Evolutionary conservation across 2,113 vertebrate species (phyloP).

Genomic region (Melanerpes aurifrons): DNA sequence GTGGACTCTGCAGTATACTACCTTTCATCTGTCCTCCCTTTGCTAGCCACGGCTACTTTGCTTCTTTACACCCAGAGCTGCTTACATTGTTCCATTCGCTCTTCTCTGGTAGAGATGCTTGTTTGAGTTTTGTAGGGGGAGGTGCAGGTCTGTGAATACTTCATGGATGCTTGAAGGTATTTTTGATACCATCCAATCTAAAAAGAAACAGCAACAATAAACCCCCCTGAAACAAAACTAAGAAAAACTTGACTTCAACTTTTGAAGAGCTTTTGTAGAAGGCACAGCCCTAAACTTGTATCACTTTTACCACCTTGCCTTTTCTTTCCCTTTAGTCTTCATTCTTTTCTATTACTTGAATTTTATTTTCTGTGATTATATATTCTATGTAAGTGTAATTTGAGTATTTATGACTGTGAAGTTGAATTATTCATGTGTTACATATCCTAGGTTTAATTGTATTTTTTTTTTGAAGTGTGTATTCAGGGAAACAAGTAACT

Average conservation of each 20-base stretch:
- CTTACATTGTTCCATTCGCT: not conserved
- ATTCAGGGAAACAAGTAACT: conserved; percentile 80
- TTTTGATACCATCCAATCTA: conserved; percentile 44
- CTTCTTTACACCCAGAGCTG: conserved; percentile 11
- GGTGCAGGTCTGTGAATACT: not conserved
- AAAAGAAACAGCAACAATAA: conserved; percentile 42
- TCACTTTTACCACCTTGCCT: conserved; percentile 81
- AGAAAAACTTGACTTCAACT: conserved; percentile 27
- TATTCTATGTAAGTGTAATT: conserved; percentile 88
- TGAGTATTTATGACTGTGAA: conserved; percentile 98
- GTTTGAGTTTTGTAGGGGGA: conserved; percentile 25
- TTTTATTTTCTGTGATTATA: conserved; percentile 80
- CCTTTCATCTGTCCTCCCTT: conserved; percentile 12
- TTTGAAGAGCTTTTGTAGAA: conserved; percentile 67
- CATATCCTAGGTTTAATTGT: conserved; percentile 80
- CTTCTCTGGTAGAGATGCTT: conserved; percentile 58
- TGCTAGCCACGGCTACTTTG: not conserved
- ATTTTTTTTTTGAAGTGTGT: conserved; percentile 64
- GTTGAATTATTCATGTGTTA: conserved; percentile 91
- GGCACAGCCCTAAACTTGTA: conserved; percentile 75
- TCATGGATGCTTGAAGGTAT: conserved; percentile 19
- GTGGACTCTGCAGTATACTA: not conserved
- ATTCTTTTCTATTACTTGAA: conserved; percentile 92
- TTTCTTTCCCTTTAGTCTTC: conserved; percentile 77
- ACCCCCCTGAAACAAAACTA: not conserved